These are phyloP conservation scores for Corythoichthys intestinalis DNA, from an alignment of 2,113 vertebrate genomes.

Conservation along the genomic window DNA sequence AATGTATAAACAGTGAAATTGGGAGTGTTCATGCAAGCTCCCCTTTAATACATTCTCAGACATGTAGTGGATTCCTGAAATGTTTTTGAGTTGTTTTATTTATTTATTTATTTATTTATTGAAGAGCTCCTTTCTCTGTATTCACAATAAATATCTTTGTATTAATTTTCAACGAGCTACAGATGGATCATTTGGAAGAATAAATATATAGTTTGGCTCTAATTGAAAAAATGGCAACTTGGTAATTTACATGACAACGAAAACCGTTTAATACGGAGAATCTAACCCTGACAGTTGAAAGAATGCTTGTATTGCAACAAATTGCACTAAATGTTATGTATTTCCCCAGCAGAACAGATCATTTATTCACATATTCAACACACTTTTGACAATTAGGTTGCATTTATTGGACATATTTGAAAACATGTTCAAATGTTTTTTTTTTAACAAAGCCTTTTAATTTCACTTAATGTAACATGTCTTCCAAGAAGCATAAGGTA, in stretches of 20 bases:
- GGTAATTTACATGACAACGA: too few species aligned
- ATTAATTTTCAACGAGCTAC: too few species aligned
- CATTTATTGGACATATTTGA: background rate
- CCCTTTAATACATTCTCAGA: background rate
- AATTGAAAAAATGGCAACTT: too few species aligned
- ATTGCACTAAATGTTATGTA: background rate
- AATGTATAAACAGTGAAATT: too few species aligned
- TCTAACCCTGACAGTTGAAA: background rate
- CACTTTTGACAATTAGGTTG: background rate
- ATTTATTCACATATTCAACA: background rate
- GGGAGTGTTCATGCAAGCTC: background rate
- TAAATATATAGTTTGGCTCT: too few species aligned
- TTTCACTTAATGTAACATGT: constrained; percentile 10
- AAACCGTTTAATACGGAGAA: too few species aligned
- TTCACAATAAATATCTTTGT: background rate
- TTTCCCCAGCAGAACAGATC: background rate
- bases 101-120: background rate
- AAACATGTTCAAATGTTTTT: background rate
- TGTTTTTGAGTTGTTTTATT: background rate
- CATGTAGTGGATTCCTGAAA: background rate
- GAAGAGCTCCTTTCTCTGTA: background rate
- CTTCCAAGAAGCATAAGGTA: background rate
- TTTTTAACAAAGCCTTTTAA: constrained; percentile 2
- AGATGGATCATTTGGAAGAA: too few species aligned
- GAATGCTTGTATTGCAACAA: background rate